A percentile compares a stretch with the other conserved stretches of the same genome.
Evolutionary conservation across 2,888 invertebrate genomes (phyloP).

Genomic region (Panzeria rudis): DNA sequence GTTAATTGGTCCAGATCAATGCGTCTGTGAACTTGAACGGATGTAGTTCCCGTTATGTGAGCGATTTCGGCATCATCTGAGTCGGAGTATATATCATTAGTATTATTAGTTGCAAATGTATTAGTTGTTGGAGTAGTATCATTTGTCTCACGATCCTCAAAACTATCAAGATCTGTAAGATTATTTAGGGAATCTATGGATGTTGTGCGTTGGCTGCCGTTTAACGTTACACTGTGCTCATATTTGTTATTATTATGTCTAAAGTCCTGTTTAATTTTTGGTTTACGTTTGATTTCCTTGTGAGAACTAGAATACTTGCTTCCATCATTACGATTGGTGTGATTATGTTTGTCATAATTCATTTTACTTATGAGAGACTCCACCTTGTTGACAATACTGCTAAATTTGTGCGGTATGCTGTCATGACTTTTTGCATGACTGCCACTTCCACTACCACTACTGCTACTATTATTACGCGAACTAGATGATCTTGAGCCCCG

Average conservation of each 20-base stretch:
- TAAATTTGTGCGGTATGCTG: conserved; percentile 77
- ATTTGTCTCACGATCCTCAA: conserved; percentile 79
- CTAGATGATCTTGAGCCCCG: conserved; percentile 75
- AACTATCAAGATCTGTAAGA: conserved; percentile 86
- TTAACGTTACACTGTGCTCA: background rate
- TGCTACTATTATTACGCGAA: conserved; percentile 46
- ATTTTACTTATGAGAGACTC: conserved; percentile 81
- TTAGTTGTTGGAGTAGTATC: conserved; percentile 80
- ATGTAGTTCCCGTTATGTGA: conserved; percentile 82
- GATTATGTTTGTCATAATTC: conserved; percentile 78
- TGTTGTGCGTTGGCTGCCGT: conserved; percentile 77
- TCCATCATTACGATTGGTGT: conserved; percentile 13
- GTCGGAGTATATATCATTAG: conserved; percentile 84
- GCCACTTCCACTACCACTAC: conserved; percentile 49
- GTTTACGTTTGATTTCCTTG: conserved; percentile 42
- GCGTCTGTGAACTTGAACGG: conserved; percentile 80
- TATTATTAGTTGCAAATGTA: conserved; percentile 78
- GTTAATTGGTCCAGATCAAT: conserved; percentile 83
- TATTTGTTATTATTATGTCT: conserved; percentile 15
- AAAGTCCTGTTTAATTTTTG: conserved; percentile 28
- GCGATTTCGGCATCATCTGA: conserved; percentile 88
- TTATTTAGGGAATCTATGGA: conserved; percentile 89
- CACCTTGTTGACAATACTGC: conserved; percentile 81
- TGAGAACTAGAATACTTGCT: conserved; percentile 22
- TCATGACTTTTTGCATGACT: conserved; percentile 46